Evolutionary conservation across 2,888 invertebrate species (phyloP), one percentile per base, ranked within the genome.

Genomic region (Onthophagus sagittarius): DNA sequence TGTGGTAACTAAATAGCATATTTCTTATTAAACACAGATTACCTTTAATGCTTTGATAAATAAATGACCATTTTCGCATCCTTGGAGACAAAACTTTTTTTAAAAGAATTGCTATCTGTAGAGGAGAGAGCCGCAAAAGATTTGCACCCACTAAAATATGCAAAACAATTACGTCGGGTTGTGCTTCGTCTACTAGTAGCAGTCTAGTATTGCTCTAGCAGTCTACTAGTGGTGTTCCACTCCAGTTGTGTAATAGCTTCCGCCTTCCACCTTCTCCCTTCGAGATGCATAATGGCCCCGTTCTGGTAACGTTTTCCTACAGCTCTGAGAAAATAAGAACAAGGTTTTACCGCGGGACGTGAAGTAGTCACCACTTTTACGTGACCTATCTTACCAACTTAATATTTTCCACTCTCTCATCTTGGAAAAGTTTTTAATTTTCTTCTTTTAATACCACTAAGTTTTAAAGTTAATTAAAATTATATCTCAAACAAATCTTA

Each of bases 241-340:
- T 53, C 39, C 39, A 53, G 67, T 32, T n/a, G 31, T 31, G 67
- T 31, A 67, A 67, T 67, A 67, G 67, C 32, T 67, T 67, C 67
- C 67, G 67, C 67, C 31, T 32, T 67, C 32, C 32, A 31, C 67
- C 23, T 23, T 23, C 23, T 3, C 23, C 23, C 67, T 67, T 67
- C 67, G 67, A 67, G 67, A 67, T 23, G 67, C 32, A 67, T 67
- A 67, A 67, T 67, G 67, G 67, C 67, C 31, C 32, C 67, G 32
- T 67, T 32, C 67, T 67, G 67, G 67, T 67, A 67, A 67, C 67
- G 32, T 67, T 67, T 67, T 31, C 31, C 67, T 32, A 31, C 67
- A 31, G 32, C 23, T 9, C 39, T 53, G 7, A n/a, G 67, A 67
- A 67, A 67, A 67, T 67, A 67, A 67, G 67, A 23, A 67, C 67